Conservation (phyloP, 2,797 vertebrate genomes). For the Margarornis squamiger region DNA sequence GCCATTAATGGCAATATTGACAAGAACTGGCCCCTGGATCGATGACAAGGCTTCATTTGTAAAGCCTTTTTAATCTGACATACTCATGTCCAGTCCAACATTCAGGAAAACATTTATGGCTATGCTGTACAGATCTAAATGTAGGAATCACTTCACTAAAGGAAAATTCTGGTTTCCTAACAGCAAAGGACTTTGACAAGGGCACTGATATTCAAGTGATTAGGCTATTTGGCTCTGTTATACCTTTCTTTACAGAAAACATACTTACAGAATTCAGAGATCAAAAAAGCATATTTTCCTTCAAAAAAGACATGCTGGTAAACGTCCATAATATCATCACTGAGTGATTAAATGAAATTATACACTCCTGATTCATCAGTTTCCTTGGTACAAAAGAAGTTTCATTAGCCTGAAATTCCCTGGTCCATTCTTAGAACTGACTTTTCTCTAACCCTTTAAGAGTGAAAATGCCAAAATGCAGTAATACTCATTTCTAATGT, state of each 20-base stretch:
- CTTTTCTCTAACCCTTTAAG: neutral
- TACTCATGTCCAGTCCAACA: neutral
- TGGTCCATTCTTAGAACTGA: neutral
- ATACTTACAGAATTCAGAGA: neutral
- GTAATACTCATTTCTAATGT: neutral
- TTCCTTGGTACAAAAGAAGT: neutral
- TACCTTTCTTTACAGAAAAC: neutral
- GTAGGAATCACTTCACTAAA: neutral
- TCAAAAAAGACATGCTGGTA: neutral
- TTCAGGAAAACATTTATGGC: neutral
- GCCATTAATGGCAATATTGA: neutral
- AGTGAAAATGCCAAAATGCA: neutral
- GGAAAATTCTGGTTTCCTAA: neutral
- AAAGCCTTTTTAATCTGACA: neutral
- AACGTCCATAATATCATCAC: neutral
- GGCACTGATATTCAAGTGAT: neutral
- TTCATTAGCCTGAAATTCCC: neutral
- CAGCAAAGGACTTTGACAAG: neutral
- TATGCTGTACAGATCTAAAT: neutral
- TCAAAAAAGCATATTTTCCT: neutral
- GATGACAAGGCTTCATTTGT: neutral
- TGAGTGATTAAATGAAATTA: neutral
- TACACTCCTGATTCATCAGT: neutral
- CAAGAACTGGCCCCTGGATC: neutral
- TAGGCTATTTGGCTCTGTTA: neutral